These are phyloP conservation scores for Amazona vittata DNA, from an alignment of 2,113 vertebrate species.

Conservation along the genomic window DNA sequence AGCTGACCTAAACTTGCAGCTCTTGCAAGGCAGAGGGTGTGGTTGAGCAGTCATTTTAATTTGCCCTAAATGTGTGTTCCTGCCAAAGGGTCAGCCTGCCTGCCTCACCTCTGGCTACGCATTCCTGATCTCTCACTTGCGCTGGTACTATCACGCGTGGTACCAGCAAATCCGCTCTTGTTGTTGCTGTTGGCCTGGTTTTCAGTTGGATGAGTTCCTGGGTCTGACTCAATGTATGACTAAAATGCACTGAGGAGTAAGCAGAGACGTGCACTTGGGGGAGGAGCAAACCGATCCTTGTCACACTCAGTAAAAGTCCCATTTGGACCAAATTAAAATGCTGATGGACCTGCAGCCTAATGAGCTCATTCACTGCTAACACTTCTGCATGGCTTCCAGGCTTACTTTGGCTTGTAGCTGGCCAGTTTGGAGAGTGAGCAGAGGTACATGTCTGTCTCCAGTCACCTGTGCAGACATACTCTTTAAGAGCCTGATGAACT, in stretches of 20 bases:
- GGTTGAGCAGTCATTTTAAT: neutral
- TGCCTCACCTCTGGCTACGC: neutral
- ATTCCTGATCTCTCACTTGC: neutral
- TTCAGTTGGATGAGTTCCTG: conserved; percentile 22
- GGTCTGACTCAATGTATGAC: neutral
- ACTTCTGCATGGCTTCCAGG: neutral
- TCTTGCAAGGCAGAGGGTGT: neutral
- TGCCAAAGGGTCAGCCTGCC: neutral
- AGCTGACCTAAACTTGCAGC: neutral
- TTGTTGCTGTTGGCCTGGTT: conserved; percentile 15
- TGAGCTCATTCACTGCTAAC: rapidly evolving
- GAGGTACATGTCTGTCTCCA: neutral
- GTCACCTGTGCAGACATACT: neutral
- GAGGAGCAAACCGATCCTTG: neutral
- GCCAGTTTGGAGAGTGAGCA: neutral
- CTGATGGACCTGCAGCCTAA: neutral
- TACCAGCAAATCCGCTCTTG: neutral
- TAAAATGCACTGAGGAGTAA: neutral
- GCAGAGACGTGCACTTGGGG: rapidly evolving
- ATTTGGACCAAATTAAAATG: neutral
- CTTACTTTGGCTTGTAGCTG: neutral
- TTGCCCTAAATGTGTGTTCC: neutral
- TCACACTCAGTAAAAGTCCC: rapidly evolving
- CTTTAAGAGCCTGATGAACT: neutral
- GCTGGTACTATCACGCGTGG: neutral